Evolutionary conservation across 2,888 invertebrate genomes (phyloP).

Genomic region (Tortricodes alternella): DNA sequence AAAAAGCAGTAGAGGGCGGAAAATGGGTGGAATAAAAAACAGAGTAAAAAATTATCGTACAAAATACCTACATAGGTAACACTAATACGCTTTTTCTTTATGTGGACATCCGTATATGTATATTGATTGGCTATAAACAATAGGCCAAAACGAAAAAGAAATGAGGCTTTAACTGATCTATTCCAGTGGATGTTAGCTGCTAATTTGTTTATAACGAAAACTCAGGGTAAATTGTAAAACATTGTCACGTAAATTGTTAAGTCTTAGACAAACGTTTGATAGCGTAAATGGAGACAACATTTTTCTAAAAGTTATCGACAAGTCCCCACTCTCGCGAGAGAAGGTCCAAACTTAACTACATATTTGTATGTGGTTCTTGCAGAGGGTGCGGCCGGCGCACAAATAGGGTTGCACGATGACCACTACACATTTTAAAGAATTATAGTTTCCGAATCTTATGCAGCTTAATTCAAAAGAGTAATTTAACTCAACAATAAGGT

Average conservation of each 20-base stretch:
- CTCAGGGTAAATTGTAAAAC: slow-evolving; percentile 3
- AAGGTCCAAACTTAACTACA: slow-evolving; percentile 51
- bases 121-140: too few relatives aligned
- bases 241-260: slow-evolving; percentile 1
- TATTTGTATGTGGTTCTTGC: slow-evolving; percentile 55
- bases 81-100: neutral
- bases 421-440: neutral
- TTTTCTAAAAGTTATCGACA: slow-evolving; percentile 43
- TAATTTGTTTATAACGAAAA: too few relatives aligned
- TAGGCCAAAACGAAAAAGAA: too few relatives aligned
- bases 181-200: too few relatives aligned
- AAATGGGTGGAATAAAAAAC: slow-evolving; percentile 62
- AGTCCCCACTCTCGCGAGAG: slow-evolving; percentile 39
- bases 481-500: too few relatives aligned
- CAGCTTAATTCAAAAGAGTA: too few relatives aligned
- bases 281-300: slow-evolving; percentile 16
- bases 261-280: slow-evolving; percentile 3
- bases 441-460: too few relatives aligned
- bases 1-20: slow-evolving; percentile 59
- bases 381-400: slow-evolving; percentile 41
- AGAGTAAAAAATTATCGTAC: slow-evolving; percentile 63
- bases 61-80: slow-evolving; percentile 38
- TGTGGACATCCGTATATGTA: too few relatives aligned
- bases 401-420: slow-evolving; percentile 9
- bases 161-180: too few relatives aligned